A percentile compares a stretch with the other conserved stretches of the same genome.
Evolutionary conservation across 2,113 vertebrate genomes (phyloP).

Genomic region (Felis catus): F.catus_Fca126_mat1.0 CM031415.1:160227501-160228000

Average conservation of each 20-base stretch:
- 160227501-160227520: neutral
- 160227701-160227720: neutral
- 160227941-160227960: too few species aligned
- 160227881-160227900: too few species aligned
- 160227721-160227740: neutral
- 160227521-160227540: neutral
- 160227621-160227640: neutral
- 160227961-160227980: too few species aligned
- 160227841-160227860: neutral
- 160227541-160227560: neutral
- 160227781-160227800: neutral
- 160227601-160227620: neutral
- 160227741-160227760: neutral
- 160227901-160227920: too few species aligned
- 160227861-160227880: too few species aligned
- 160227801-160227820: neutral
- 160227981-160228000: too few species aligned
- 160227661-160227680: neutral
- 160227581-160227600: neutral
- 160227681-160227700: neutral
- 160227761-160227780: neutral
- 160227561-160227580: neutral
- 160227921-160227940: too few species aligned
- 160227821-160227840: neutral
- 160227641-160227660: neutral